phyloP scores from a whole-genome alignment of 2,888 invertebrate genomes.

The Nephrotoma guestfalica region DNA sequence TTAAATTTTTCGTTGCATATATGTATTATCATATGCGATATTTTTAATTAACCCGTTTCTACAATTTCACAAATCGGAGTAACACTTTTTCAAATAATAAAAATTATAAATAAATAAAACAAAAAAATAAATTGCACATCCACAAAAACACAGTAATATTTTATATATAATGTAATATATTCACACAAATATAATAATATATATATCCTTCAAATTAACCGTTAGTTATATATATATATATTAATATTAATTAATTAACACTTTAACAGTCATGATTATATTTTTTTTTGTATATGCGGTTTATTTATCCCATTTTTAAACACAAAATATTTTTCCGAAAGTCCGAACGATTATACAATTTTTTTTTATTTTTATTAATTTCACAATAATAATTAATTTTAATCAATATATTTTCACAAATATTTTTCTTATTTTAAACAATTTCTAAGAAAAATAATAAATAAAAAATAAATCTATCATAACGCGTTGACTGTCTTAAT shows the following conservation, averaged over 20 bases:
- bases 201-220: not conserved
- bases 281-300: not conserved
- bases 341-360: not conserved
- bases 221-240: not conserved
- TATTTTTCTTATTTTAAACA: not conserved
- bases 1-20: not conserved
- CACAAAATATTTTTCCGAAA: not conserved
- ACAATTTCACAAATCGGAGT: not conserved
- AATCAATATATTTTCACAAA: not conserved
- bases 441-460: not conserved
- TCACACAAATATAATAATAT: not conserved
- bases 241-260: not conserved
- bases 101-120: not conserved
- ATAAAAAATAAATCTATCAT: constrained; percentile 1
- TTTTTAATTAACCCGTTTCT: not conserved
- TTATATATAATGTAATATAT: not conserved
- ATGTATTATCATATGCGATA: not conserved
- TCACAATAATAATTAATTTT: not conserved
- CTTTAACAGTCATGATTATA: not conserved
- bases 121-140: not conserved
- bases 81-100: not conserved
- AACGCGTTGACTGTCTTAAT: constrained; percentile 4
- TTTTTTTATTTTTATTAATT: not conserved
- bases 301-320: not conserved
- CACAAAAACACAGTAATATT: not conserved